Conservation (phyloP, 2,113 vertebrate genomes). For the Fregetta grallaria region DNA sequence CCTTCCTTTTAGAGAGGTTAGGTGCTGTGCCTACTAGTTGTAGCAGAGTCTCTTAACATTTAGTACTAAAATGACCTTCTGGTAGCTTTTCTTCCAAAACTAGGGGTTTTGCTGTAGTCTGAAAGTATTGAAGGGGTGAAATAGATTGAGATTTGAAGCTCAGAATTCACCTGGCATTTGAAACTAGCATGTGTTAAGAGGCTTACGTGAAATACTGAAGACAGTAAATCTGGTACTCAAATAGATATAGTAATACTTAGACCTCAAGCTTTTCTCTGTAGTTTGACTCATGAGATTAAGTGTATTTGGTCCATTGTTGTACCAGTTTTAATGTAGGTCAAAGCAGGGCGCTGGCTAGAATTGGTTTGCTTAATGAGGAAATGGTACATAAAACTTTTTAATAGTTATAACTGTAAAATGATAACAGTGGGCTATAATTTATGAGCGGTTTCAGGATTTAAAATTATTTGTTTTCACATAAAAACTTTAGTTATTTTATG, state of each 20-base stretch:
- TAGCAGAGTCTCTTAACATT: not conserved
- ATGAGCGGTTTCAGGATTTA: not conserved
- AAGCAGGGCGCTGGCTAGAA: not conserved
- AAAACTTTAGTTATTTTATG: not conserved
- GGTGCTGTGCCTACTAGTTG: not conserved
- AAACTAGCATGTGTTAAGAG: not conserved
- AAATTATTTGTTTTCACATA: not conserved
- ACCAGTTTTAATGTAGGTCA: slow-evolving; percentile 42
- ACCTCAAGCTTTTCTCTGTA: not conserved
- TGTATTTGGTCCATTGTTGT: slow-evolving; percentile 15
- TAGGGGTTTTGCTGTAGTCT: not conserved
- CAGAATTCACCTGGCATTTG: not conserved
- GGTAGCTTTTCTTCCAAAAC: not conserved
- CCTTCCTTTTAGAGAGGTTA: not conserved
- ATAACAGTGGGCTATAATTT: not conserved
- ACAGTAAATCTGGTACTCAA: slow-evolving; percentile 14
- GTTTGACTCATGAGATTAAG: not conserved
- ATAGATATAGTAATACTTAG: slow-evolving; percentile 14
- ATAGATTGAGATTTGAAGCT: not conserved
- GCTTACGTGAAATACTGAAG: slow-evolving; percentile 5
- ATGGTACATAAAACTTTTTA: slow-evolving; percentile 35
- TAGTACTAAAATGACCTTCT: not conserved
- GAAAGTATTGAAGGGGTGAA: not conserved
- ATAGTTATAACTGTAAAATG: not conserved
- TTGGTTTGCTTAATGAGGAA: slow-evolving; percentile 41